Evolutionary conservation across 2,888 invertebrate species (phyloP).

Genomic region (Mythimna loreyi): DNA sequence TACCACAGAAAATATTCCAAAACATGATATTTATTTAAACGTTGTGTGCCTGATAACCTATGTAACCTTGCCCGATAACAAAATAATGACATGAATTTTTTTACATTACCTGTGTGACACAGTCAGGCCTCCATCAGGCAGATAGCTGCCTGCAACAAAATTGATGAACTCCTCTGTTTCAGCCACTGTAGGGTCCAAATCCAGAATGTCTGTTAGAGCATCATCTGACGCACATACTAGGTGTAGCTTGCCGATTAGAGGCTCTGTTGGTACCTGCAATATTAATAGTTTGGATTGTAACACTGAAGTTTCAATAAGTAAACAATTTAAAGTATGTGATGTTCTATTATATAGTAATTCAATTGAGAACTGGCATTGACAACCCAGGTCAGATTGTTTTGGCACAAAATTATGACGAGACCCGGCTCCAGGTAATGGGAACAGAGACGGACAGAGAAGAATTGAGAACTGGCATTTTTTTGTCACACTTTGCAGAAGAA

Average conservation of each 20-base stretch:
- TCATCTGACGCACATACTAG: constrained; percentile 90
- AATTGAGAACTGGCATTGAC: too few species aligned
- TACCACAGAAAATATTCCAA: not conserved
- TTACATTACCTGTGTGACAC: constrained; percentile 87
- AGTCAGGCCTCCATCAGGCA: constrained; percentile 89
- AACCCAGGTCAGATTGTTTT: too few species aligned
- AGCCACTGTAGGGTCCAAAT: constrained; percentile 85
- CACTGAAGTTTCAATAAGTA: not conserved
- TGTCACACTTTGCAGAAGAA: too few species aligned
- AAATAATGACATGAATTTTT: not conserved
- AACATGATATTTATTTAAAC: not conserved
- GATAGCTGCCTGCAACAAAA: constrained; percentile 91
- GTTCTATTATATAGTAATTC: too few species aligned
- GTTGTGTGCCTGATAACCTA: not conserved
- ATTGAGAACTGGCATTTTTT: too few species aligned
- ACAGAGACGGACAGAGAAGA: too few species aligned
- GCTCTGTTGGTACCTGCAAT: constrained; percentile 84
- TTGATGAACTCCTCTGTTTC: constrained; percentile 89
- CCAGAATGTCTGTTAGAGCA: constrained; percentile 87
- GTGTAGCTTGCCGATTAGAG: constrained; percentile 82
- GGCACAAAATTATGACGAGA: too few species aligned
- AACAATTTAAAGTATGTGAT: too few species aligned
- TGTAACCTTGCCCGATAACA: not conserved
- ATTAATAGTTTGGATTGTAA: not conserved
- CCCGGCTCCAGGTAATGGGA: too few species aligned